Percentiles rank a stretch among this genome's conserved stretches.
phyloP scores from a whole-genome alignment of 2,113 vertebrate species.

The Phrynocephalus versicolor region DNA sequence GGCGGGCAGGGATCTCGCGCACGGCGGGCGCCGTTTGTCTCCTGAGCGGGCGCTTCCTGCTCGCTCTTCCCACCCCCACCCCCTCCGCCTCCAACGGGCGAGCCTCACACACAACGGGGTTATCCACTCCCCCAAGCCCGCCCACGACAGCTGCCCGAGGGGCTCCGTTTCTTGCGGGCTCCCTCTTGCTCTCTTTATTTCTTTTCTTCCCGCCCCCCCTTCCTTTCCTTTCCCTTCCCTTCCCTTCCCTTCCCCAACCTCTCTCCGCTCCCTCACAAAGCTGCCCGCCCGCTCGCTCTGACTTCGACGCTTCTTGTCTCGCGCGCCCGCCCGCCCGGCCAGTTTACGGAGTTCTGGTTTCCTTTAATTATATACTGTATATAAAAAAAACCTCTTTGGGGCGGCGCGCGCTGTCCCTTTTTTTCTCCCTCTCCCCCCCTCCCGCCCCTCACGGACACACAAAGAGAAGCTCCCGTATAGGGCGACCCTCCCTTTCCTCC shows the following conservation, averaged over 20 bases:
- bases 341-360: neutral
- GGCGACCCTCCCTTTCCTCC: neutral
- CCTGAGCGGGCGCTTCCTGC: neutral
- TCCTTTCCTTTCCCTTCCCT: too few species aligned
- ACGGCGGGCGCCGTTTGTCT: neutral
- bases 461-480: neutral
- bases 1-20: neutral
- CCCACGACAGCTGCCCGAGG: constrained; percentile 10
- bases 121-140: neutral
- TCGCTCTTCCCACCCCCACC: too few species aligned
- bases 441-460: neutral
- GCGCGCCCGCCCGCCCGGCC: constrained; percentile 40
- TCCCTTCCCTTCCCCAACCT: neutral
- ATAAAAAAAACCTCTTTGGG: neutral
- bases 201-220: constrained; percentile 8
- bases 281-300: constrained; percentile 23
- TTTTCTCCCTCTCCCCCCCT: neutral
- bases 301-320: constrained; percentile 36
- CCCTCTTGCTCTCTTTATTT: too few species aligned
- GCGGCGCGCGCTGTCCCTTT: too few species aligned
- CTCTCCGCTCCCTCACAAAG: constrained; percentile 14
- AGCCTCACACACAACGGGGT: neutral
- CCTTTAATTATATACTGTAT: too few species aligned
- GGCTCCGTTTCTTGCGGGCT: too few species aligned
- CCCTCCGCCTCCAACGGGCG: neutral